Base-by-base conservation (phyloP, 2,113 vertebrate species). In the Capreolus pygargus region DNA sequence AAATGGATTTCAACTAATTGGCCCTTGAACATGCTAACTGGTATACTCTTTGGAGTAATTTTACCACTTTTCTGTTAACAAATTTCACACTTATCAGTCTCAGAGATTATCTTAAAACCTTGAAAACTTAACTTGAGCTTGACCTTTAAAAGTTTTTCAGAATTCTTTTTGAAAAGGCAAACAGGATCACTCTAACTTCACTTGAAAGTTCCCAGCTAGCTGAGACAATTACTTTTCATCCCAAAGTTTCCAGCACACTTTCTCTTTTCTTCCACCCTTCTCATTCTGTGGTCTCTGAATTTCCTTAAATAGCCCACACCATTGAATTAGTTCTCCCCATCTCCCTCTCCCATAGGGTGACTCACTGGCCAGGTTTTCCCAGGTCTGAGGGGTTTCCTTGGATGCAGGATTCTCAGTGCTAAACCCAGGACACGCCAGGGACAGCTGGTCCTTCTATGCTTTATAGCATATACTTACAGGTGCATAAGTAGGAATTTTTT, bases 161-260 rank as follows among this genome's bases (percentile, higher is more conserved):
- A 94, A 94, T 92, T 92, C 54, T 86, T 79, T 92, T 78, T 81
- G 36, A 45, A 96, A 89, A 60, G 17, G 28, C 30, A 93, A 88
- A 91, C 2, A 23, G 15, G 1, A 33, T 89, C 92, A 89, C 78
- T 47, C 7, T 33, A 93, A 45, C 27, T 87, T 96, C 33, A 33
- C 30, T 84, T 86, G 5, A 85, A 92, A 60, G 19, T 95, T 61
- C 11, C 23, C 88, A 58, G 23, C 15, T 43, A 47, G 10, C 47
- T 86, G 43, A 45, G 47, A 30, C 43, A 81, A 74, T 58, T 30
- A 6, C 12, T 89, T 92, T 95, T 70, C 45, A 89, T 19, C 33
- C 74, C 43, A 12, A 14, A 10, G 55, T 17, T 60, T 47, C 25
- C 23, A 90, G 55, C 28, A 55, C 7, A 28, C 17, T 23, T 84